These are phyloP conservation scores for Leptura quadrifasciata DNA, from an alignment of 2,888 invertebrate genomes.

Conservation along the genomic window DNA sequence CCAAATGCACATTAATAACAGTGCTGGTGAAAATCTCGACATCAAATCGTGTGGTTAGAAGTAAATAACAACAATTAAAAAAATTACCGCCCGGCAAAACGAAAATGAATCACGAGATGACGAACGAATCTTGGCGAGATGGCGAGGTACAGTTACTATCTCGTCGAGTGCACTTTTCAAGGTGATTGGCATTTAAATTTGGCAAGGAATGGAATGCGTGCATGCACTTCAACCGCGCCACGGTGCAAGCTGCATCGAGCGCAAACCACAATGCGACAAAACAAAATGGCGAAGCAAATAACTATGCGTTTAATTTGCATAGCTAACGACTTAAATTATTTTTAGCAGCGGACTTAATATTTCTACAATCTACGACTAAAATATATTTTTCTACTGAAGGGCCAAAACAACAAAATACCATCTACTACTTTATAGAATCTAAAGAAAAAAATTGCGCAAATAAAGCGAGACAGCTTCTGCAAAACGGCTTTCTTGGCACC, in stretches of 20 bases:
- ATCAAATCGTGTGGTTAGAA: neutral
- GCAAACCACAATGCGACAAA: neutral
- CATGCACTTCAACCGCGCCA: conserved; percentile 8
- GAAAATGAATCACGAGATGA: neutral
- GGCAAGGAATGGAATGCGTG: conserved; percentile 43
- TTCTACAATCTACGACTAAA: neutral
- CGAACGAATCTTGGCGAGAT: conserved; percentile 25
- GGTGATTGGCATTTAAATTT: conserved; percentile 57
- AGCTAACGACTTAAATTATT: conserved; percentile 6
- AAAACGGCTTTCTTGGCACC: conserved; percentile 48
- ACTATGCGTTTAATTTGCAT: conserved; percentile 16
- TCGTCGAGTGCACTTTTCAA: conserved; percentile 55
- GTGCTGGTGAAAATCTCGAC: too few relatives aligned
- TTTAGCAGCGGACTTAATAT: neutral
- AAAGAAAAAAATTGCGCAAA: neutral
- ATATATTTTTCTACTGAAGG: neutral
- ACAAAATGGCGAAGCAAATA: conserved; percentile 24
- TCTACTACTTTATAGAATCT: neutral
- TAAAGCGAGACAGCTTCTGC: neutral
- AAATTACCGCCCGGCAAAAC: conserved; percentile 15
- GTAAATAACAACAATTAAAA: conserved; percentile 1
- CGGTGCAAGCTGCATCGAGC: conserved; percentile 36
- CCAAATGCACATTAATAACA: neutral
- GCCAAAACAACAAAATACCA: neutral
- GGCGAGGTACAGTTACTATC: conserved; percentile 39